phyloP scores from a whole-genome alignment of 1,140 invertebrate genomes.

The Leptonema lineaticorne region DNA sequence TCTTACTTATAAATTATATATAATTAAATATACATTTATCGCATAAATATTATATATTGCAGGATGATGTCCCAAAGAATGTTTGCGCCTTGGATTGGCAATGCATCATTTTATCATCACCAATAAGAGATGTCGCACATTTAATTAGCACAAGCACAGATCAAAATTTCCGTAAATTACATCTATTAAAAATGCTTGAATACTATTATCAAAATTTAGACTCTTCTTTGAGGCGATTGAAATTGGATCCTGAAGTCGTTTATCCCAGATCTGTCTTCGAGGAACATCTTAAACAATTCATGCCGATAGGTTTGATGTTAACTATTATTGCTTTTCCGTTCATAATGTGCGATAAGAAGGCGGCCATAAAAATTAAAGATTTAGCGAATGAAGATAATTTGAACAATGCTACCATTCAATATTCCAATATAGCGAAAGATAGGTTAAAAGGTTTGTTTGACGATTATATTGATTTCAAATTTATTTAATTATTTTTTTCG shows the following conservation, averaged over 20 bases:
- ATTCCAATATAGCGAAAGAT: not conserved
- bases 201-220: not conserved
- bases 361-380: too few species aligned
- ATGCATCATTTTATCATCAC: not conserved
- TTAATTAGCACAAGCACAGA: not conserved
- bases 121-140: not conserved
- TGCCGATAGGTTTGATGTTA: not conserved
- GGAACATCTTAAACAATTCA: not conserved
- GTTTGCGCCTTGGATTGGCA: conserved; percentile 10
- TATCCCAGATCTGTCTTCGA: not conserved
- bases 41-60: not conserved
- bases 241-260: not conserved
- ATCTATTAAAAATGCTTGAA: not conserved
- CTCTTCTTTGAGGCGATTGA: not conserved
- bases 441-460: not conserved
- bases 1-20: not conserved
- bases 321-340: conserved; percentile 1
- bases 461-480: not conserved
- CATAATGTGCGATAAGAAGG: not conserved
- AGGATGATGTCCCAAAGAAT: not conserved
- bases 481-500: conserved; percentile 1
- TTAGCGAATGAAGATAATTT: too few species aligned
- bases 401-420: not conserved
- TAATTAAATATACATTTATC: not conserved
- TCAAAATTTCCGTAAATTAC: not conserved